Percentiles rank a stretch among this genome's conserved stretches.
Evolutionary conservation across 2,113 vertebrate genomes (phyloP).

Genomic region (Oncorhynchus mykiss): DNA sequence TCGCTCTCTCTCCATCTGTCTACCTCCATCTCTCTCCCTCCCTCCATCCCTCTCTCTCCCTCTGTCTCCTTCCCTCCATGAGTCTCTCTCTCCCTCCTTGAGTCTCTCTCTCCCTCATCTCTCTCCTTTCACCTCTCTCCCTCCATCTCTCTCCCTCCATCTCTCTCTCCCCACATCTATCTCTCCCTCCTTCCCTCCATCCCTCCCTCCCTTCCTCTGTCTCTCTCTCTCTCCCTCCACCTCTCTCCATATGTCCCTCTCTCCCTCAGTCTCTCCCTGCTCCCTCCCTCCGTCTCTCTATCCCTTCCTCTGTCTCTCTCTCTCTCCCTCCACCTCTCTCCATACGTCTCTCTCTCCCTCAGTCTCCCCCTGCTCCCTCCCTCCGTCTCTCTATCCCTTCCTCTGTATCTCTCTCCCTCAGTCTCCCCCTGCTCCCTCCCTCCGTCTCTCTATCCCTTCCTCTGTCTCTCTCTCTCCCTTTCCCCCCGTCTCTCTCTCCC

Average conservation of each 20-base stretch:
- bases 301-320: conserved; percentile 30
- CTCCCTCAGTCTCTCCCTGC: conserved; percentile 32
- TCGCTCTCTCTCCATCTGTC: conserved; percentile 11
- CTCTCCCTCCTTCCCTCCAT: conserved; percentile 15
- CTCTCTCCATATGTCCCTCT: too few relatives aligned
- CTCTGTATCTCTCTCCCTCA: conserved; percentile 30
- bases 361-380: too few relatives aligned
- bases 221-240: conserved; percentile 41
- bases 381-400: conserved; percentile 19
- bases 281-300: conserved; percentile 26
- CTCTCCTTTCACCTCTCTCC: conserved; percentile 34
- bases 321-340: conserved; percentile 42
- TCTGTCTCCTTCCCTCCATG: conserved; percentile 23
- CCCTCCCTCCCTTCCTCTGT: conserved; percentile 33
- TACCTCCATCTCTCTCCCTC: conserved; percentile 14
- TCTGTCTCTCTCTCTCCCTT: conserved; percentile 32
- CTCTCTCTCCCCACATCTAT: background rate
- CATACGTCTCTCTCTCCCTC: background rate
- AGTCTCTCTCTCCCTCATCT: conserved; percentile 41
- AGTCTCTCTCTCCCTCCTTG: conserved; percentile 38
- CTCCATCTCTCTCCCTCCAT: conserved; percentile 29
- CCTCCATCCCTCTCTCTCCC: conserved; percentile 39
- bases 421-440: conserved; percentile 18
- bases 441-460: background rate
- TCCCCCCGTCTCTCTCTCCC: conserved; percentile 41